Base-by-base conservation (phyloP, 2,888 invertebrate species). In the Tachina grossa region DNA sequence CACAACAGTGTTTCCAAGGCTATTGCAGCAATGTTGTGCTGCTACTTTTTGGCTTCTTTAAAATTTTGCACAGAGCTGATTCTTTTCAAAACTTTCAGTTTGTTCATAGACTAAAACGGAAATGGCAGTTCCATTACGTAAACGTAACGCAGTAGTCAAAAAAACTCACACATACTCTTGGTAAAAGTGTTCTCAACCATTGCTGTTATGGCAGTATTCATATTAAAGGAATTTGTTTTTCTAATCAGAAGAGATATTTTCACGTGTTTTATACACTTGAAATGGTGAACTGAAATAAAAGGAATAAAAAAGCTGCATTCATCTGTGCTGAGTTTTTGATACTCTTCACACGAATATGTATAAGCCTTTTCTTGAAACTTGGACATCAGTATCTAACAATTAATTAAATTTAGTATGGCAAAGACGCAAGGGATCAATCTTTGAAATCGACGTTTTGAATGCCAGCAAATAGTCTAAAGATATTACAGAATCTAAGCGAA, bases 101-200 rank as follows among this genome's bases (percentile, higher is more conserved):
- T 45, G 69, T 78, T 80, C 88, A 66, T 47, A 81, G 89, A 90
- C 88, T 89, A 90, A 90, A 91, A 91, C 91, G 91, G 91, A 91
- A 91, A 91, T 91, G 91, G 91, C 90, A 91, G 91, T 90, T 90
- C 89, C 90, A 89, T 88, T 89, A 88, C 90, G 90, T 79, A 78
- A 69, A 86, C 77, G 79, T 79, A 80, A 78, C 53, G 71, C 76
- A 82, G 77, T 51, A 49, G 43, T 71, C 53, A 59, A 11, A 66
- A 51, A 88, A 87, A 87, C n/a, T 86, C 87, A 89, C 88, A 13
- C 53, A 31, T 22, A 11, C 47, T 4, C 47, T 31, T 31, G 47
- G 9, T 14, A 14, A 45, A 11, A 55, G 19, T 51, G 9, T 51
- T 41, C 49, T 31, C 22, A 66, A 14, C 14, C 51, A 16, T 11